Conservation (phyloP, 30 jellyfish, hydroid and myxozoan genomes). For the Chironex yamaguchii region DNA sequence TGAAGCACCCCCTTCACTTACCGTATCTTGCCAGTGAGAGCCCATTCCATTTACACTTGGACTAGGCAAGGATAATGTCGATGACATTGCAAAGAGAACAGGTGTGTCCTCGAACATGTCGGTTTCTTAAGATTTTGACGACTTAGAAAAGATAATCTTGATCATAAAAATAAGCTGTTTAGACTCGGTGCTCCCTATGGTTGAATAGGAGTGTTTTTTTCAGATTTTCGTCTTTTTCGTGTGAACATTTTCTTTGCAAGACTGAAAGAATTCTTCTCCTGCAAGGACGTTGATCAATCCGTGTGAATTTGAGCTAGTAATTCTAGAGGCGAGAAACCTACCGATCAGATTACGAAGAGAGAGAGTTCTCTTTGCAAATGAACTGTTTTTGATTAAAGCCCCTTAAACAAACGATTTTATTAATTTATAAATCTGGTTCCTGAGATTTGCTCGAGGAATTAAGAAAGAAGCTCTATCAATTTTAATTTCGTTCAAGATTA, state of each 20-base stretch:
- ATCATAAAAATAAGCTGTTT: not conserved
- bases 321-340: not conserved
- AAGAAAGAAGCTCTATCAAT: not conserved
- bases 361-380: not conserved
- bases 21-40: no score
- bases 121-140: not conserved
- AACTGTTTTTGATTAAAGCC: not conserved
- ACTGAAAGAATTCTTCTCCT: not conserved
- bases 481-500: not conserved
- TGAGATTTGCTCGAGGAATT: not conserved
- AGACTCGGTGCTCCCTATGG: not conserved
- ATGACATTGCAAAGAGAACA: no score
- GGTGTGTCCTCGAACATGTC: not conserved
- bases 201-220: not conserved
- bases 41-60: no score
- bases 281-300: not conserved
- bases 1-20: no score
- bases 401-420: not conserved
- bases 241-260: not conserved
- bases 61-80: no score
- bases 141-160: not conserved
- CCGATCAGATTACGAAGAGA: not conserved
- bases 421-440: not conserved
- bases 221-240: not conserved
- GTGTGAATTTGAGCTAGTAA: not conserved